Evolutionary conservation across 2,888 invertebrate genomes (phyloP).

Genomic region (Smittia sp.): DNA sequence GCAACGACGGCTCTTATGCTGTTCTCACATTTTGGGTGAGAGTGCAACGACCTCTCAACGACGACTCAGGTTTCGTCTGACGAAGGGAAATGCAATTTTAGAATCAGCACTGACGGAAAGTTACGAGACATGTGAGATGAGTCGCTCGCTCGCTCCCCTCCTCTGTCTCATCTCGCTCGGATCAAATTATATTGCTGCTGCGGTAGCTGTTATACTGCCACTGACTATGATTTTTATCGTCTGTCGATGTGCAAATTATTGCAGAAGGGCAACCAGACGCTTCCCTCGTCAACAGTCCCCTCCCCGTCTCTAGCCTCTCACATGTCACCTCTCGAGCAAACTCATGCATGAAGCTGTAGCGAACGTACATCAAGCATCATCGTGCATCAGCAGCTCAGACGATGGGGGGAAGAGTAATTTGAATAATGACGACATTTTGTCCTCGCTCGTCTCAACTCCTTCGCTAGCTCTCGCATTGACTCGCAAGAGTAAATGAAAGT

Average conservation of each 20-base stretch:
- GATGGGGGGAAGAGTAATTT: constrained; percentile 6
- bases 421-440: constrained; percentile 7
- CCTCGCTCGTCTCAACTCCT: neutral
- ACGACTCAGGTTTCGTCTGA: constrained; percentile 24
- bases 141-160: neutral
- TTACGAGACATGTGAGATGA: constrained; percentile 7
- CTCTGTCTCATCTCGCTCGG: neutral
- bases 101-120: neutral
- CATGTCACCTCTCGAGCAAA: too few relatives aligned
- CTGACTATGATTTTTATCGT: neutral
- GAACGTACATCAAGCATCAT: too few relatives aligned
- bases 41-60: constrained; percentile 14
- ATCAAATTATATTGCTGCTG: neutral
- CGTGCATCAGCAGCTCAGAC: neutral
- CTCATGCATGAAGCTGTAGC: too few relatives aligned
- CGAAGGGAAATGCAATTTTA: constrained; percentile 38
- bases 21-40: neutral
- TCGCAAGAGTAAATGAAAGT: too few relatives aligned
- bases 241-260: neutral
- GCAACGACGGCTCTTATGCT: constrained; percentile 11
- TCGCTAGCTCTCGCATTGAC: too few relatives aligned
- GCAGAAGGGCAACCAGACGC: neutral
- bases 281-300: neutral
- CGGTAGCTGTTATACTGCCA: neutral
- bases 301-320: too few relatives aligned